Conservation (phyloP, 2,888 invertebrate genomes). For the Drosophila mimetica region DNA sequence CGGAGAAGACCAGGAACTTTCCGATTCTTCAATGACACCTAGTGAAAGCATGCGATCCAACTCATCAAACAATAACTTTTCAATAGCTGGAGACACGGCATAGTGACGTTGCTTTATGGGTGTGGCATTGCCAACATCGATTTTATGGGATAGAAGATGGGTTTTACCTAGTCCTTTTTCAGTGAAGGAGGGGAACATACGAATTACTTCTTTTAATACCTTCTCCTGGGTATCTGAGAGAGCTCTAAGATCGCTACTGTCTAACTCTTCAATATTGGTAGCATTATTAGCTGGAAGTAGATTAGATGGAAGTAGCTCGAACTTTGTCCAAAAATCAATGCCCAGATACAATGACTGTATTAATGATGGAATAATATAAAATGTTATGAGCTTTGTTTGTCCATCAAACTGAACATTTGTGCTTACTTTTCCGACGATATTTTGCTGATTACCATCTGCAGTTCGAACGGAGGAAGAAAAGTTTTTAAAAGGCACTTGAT, state of each 20-base stretch:
- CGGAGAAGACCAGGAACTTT: conserved; percentile 8
- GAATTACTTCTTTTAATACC: not conserved
- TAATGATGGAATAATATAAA: conserved; percentile 16
- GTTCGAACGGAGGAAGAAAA: not conserved
- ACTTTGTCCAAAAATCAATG: conserved; percentile 14
- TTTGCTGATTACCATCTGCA: conserved; percentile 14
- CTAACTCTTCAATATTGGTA: not conserved
- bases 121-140: conserved; percentile 3
- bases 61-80: conserved; percentile 20
- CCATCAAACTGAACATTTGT: conserved; percentile 5
- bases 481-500: not conserved
- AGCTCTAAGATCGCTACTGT: conserved; percentile 1
- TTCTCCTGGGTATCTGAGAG: not conserved
- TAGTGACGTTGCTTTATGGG: conserved; percentile 20
- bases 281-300: not conserved
- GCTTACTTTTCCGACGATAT: conserved; percentile 3
- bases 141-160: conserved; percentile 2
- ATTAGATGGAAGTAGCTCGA: conserved; percentile 1
- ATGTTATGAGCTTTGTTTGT: not conserved
- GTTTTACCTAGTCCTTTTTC: conserved; percentile 18
- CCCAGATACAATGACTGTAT: conserved; percentile 1
- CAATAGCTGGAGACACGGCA: conserved; percentile 12
- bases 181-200: conserved; percentile 19
- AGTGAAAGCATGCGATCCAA: not conserved
- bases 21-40: conserved; percentile 15